Conservation (phyloP, 2,113 vertebrate species). For the Silurus meridionalis region DNA sequence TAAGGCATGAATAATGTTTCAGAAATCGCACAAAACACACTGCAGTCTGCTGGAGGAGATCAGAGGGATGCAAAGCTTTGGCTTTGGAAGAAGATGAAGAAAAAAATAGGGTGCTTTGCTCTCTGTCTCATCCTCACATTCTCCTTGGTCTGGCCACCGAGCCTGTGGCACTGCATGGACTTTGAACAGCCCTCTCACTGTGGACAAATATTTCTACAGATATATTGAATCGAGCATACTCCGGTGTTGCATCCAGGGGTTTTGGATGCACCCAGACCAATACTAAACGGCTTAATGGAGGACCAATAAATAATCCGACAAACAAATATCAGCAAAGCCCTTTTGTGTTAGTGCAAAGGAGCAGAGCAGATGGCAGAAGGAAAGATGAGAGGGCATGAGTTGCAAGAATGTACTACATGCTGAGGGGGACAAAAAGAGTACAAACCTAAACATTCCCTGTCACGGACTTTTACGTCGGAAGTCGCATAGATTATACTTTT, state of each 20-base stretch:
- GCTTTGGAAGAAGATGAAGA: slow-evolving; percentile 23
- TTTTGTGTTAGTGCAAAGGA: slow-evolving; percentile 28
- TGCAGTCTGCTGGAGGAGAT: slow-evolving; percentile 47
- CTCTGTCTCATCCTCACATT: slow-evolving; percentile 52
- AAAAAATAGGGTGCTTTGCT: slow-evolving; percentile 27
- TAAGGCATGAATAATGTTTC: slow-evolving; percentile 14
- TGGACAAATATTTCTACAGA: slow-evolving; percentile 49
- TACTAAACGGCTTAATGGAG: slow-evolving; percentile 48
- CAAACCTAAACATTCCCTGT: background rate
- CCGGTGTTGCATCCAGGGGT: slow-evolving; percentile 39
- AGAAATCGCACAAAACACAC: background rate
- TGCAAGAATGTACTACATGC: background rate
- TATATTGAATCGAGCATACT: slow-evolving; percentile 49
- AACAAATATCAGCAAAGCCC: slow-evolving; percentile 31
- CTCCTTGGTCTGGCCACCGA: slow-evolving; percentile 50
- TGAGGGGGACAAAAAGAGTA: background rate
- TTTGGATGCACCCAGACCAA: slow-evolving; percentile 44
- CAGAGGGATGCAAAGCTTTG: slow-evolving; percentile 49
- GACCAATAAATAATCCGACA: slow-evolving; percentile 45
- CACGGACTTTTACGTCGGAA: background rate
- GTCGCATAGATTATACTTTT: background rate
- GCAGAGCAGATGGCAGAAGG: background rate
- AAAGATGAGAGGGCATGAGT: background rate
- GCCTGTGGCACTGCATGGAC: slow-evolving; percentile 46
- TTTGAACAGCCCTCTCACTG: slow-evolving; percentile 44